Base-by-base conservation (phyloP, 2,797 vertebrate species). In the Oreonectes daqikongensis region DNA sequence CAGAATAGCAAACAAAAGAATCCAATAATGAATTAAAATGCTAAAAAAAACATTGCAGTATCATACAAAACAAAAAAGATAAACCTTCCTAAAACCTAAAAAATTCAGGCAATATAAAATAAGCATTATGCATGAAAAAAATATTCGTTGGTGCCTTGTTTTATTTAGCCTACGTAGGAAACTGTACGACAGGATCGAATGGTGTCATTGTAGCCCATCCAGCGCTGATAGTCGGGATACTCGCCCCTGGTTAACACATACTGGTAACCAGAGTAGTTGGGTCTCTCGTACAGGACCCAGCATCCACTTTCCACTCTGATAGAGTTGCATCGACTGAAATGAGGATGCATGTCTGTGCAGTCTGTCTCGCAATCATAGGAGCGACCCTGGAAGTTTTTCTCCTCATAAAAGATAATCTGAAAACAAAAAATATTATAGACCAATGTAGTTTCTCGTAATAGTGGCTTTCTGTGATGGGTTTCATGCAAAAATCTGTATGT, bases 261-360 rank as follows among this genome's bases (percentile, higher is more conserved):
- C 85, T 91, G 90, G 83, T 87, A 90, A 46, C 90, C 90, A 1
- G 80, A 84, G 85, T 88, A 91, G 84, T 90, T 89, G 80, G 89
- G 87, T 65, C 89, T 88, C 84, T 92, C 90, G 9, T 91, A 92
- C 66, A 92, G 81, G 38, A 92, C 89, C 90, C 90, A 92, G 87
- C 88, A 91, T 83, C 91, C 90, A 14, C 89, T 90, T 66, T 91
- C 84, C 83, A 91, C 88, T 63, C 86, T 86, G 79, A 90, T 85
- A 82, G 89, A 90, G 85, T 91, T 91, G 79, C 89, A 91, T 77
- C 88, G 87, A 84, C 85, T 91, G 86, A 91, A 90, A 78, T 90
- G 90, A 30, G 86, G 87, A 69, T 90, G 86, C 86, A 91, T 87
- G 81, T 91, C 90, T 38, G 90, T 83, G 70, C 89, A 91, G 86